phyloP scores from a whole-genome alignment of 2,797 vertebrate genomes.

The Sebastes iracundus region DNA sequence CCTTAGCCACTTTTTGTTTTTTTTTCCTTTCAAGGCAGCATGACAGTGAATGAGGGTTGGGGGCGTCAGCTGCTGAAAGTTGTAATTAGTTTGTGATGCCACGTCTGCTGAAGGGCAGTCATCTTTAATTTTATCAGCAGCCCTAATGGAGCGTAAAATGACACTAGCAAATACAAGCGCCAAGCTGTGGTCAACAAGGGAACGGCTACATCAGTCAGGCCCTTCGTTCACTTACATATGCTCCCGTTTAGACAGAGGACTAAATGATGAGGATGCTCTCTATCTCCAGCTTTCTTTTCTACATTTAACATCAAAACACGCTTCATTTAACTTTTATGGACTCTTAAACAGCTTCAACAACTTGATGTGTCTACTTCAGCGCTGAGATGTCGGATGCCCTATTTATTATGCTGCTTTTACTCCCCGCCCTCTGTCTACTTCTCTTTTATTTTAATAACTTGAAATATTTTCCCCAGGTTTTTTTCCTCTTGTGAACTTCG shows the following conservation, averaged over 20 bases:
- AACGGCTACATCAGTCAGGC: conserved; percentile 57
- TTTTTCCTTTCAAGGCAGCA: not conserved
- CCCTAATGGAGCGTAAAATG: conserved; percentile 79
- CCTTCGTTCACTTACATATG: conserved; percentile 24
- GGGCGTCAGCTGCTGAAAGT: conserved; percentile 57
- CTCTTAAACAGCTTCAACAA: conserved; percentile 26
- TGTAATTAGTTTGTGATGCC: conserved; percentile 75
- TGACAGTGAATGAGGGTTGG: conserved; percentile 50
- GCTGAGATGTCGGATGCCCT: conserved; percentile 36
- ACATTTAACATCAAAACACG: conserved; percentile 37
- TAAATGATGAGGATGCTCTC: not conserved
- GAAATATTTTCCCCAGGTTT: conserved; percentile 51
- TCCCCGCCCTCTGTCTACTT: conserved; percentile 9
- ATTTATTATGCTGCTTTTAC: conserved; percentile 21
- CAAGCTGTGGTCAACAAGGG: conserved; percentile 72
- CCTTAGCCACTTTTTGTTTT: not conserved
- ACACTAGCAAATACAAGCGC: conserved; percentile 69
- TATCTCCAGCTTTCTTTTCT: not conserved
- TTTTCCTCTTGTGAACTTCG: conserved; percentile 47
- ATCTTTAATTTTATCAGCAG: conserved; percentile 74
- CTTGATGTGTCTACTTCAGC: conserved; percentile 23
- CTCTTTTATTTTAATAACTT: conserved; percentile 55
- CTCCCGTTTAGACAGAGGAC: conserved; percentile 11
- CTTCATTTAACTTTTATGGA: conserved; percentile 37
- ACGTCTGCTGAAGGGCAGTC: conserved; percentile 74